Conservation (phyloP, 2,113 vertebrate genomes). For the Gulo gulo region DNA sequence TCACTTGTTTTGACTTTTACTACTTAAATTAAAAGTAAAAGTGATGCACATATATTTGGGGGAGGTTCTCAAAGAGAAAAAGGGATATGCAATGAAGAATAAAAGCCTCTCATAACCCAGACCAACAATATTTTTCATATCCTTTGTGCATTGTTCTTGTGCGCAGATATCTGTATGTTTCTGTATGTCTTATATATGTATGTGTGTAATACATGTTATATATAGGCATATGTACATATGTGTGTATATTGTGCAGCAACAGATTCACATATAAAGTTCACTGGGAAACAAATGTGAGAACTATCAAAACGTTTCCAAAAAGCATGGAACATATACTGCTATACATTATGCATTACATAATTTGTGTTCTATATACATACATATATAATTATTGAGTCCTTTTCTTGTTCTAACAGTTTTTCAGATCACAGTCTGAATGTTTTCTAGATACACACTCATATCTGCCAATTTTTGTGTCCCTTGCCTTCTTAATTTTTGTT, state of each 20-base stretch:
- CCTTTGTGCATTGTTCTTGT: background rate
- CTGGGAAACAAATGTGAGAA: background rate
- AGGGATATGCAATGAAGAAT: background rate
- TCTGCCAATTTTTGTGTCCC: background rate
- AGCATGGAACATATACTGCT: background rate
- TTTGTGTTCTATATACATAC: background rate
- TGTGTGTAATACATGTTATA: background rate
- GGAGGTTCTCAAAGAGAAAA: background rate
- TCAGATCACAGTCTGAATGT: background rate
- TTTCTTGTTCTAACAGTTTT: background rate
- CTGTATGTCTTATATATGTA: background rate
- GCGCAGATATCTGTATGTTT: background rate
- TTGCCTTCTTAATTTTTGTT: background rate
- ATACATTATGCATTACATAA: background rate
- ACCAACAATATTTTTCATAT: background rate
- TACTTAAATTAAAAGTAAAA: background rate
- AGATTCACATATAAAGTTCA: background rate
- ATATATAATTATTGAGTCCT: background rate
- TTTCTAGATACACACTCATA: background rate
- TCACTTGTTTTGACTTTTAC: background rate
- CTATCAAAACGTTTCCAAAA: background rate
- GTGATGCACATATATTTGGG: fast-evolving
- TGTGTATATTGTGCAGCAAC: background rate
- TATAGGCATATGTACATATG: background rate
- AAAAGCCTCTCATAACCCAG: background rate